Evolutionary conservation across 1,140 invertebrate species (phyloP).

Genomic region (Ceratosolen solmsi): DNA sequence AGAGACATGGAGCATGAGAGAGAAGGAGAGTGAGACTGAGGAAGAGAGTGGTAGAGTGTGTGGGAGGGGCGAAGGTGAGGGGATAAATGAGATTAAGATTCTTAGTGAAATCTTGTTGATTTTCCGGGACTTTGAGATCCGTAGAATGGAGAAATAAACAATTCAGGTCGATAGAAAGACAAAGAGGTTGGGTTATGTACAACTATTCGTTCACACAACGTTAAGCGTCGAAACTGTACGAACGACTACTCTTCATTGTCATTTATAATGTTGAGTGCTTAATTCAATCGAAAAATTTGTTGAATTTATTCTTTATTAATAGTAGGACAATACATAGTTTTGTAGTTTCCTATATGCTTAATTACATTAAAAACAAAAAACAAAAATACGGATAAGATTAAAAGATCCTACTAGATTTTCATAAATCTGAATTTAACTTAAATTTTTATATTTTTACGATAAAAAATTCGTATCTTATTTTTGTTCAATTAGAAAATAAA

Average conservation of each 20-base stretch:
- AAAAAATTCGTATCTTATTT: too few species aligned
- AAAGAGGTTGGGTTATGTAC: neutral
- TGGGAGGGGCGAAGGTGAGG: too few species aligned
- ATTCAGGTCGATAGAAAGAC: neutral
- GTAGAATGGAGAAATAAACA: neutral
- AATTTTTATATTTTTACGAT: too few species aligned
- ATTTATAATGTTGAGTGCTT: neutral
- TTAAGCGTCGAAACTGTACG: neutral
- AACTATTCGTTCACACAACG: neutral
- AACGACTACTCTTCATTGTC: neutral
- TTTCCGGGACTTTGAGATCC: neutral
- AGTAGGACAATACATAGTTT: too few species aligned
- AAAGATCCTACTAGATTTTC: too few species aligned
- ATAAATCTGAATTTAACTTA: too few species aligned
- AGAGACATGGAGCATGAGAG: too few species aligned
- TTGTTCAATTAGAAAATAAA: too few species aligned
- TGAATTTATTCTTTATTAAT: neutral
- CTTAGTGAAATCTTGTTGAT: slow-evolving; percentile 1
- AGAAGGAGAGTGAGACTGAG: neutral
- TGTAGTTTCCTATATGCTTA: too few species aligned
- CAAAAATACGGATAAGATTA: too few species aligned
- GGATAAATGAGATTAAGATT: too few species aligned
- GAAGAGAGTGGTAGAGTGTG: slow-evolving; percentile 4
- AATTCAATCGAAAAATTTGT: neutral
- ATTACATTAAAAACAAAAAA: too few species aligned